Evolutionary conservation across 2,888 invertebrate genomes (phyloP).

Genomic region (Rhaphigaster nebulosa): DNA sequence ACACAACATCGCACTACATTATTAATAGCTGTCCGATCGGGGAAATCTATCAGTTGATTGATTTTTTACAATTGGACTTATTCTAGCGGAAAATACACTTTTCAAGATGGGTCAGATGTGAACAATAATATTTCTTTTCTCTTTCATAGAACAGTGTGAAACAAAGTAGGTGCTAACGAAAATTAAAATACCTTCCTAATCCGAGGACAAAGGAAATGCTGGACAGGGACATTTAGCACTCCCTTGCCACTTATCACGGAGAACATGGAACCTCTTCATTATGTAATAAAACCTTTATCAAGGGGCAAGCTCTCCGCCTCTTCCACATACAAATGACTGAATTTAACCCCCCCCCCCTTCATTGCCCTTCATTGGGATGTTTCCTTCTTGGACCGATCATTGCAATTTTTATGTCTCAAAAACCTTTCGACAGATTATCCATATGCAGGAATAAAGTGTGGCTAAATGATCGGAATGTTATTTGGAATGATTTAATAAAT

Average conservation of each 20-base stretch:
- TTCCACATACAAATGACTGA: background rate
- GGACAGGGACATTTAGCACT: background rate
- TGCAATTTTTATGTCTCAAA: too few species aligned
- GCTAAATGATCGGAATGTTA: too few species aligned
- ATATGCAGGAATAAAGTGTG: too few species aligned
- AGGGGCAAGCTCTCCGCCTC: background rate
- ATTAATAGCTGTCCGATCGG: background rate
- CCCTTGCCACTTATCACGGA: background rate
- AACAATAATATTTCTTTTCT: background rate
- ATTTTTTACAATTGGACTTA: background rate
- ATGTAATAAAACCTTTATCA: constrained; percentile 5
- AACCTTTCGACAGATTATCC: too few species aligned
- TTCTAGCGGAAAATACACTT: background rate
- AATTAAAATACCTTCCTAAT: background rate
- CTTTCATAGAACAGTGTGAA: background rate
- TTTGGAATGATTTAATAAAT: too few species aligned
- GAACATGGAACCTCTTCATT: background rate
- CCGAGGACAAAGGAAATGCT: background rate
- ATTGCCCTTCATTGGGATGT: background rate
- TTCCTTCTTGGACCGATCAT: too few species aligned
- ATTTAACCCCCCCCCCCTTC: background rate
- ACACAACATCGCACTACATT: background rate
- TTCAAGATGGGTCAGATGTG: background rate
- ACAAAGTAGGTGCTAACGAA: background rate
- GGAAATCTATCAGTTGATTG: background rate